Evolutionary conservation across 2,113 vertebrate genomes (phyloP).

Genomic region (Cyrtonyx montezumae): DNA sequence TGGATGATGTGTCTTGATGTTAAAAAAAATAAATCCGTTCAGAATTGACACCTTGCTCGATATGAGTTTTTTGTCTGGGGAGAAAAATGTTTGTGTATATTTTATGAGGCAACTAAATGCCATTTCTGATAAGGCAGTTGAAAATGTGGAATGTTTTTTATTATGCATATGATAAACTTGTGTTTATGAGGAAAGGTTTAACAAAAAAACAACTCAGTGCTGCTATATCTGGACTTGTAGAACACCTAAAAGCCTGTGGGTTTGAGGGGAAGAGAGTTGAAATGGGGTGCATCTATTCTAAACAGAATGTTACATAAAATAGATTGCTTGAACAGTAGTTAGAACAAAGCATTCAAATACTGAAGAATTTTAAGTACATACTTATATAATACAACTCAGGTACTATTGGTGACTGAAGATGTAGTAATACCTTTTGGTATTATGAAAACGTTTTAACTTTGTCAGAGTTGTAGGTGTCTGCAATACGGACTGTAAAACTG

Average conservation of each 20-base stretch:
- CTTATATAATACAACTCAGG: neutral
- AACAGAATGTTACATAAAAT: neutral
- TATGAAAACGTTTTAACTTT: neutral
- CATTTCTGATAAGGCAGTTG: neutral
- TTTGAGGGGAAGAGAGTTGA: neutral
- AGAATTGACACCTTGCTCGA: neutral
- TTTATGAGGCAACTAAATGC: neutral
- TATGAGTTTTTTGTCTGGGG: neutral
- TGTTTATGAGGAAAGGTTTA: neutral
- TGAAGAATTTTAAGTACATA: neutral
- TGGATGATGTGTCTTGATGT: neutral
- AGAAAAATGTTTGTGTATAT: neutral
- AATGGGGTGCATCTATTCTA: neutral
- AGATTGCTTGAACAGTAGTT: neutral
- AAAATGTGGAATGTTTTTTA: neutral
- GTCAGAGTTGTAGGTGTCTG: neutral
- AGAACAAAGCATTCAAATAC: neutral
- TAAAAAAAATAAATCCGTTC: neutral
- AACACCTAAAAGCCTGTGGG: neutral
- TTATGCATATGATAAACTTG: neutral
- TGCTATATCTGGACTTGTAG: neutral
- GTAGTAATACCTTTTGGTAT: neutral
- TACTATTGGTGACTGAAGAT: neutral
- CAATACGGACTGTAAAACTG: neutral
- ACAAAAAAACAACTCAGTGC: neutral